A percentile compares a stretch with the other conserved stretches of the same genome.
Evolutionary conservation across 2,888 invertebrate genomes (phyloP).

Genomic region (Brenthis daphne): DNA sequence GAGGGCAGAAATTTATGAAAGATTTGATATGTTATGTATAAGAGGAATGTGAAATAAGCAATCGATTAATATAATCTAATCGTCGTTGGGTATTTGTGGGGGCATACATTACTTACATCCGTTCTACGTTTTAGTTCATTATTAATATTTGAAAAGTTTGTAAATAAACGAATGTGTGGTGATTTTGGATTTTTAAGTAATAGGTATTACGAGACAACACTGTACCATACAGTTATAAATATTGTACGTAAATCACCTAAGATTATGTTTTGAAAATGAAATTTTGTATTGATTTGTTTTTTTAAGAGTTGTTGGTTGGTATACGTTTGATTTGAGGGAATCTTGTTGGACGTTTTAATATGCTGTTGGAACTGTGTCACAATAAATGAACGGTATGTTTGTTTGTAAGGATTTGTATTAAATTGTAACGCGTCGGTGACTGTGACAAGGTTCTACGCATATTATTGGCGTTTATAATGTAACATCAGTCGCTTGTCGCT

Average conservation of each 20-base stretch:
- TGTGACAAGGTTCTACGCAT: slow-evolving; percentile 19
- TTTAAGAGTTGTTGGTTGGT: slow-evolving; percentile 8
- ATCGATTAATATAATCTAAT: slow-evolving; percentile 10
- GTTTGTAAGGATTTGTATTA: no score
- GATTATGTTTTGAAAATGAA: slow-evolving; percentile 69
- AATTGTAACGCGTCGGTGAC: neutral
- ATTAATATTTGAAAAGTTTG: neutral
- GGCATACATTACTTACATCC: slow-evolving; percentile 64
- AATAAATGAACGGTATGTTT: slow-evolving; percentile 2
- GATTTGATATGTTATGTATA: no score
- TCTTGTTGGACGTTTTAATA: neutral
- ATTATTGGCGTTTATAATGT: slow-evolving; percentile 4
- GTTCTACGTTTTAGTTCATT: neutral
- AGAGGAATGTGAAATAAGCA: no score
- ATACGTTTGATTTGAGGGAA: neutral
- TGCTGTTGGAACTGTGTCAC: slow-evolving; percentile 4
- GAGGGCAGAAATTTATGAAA: slow-evolving; percentile 15
- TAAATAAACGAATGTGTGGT: slow-evolving; percentile 6
- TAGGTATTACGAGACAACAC: slow-evolving; percentile 72
- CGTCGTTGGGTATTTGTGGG: slow-evolving; percentile 47
- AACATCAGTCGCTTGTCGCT: slow-evolving; percentile 6
- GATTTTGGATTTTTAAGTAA: slow-evolving; percentile 46
- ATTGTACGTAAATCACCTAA: slow-evolving; percentile 56
- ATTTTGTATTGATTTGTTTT: slow-evolving; percentile 31
- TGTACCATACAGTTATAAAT: slow-evolving; percentile 47